Evolutionary conservation across 2,888 invertebrate species (phyloP), one percentile per base, ranked within the genome.

Genomic region (Sarcophaga rosellei): DNA sequence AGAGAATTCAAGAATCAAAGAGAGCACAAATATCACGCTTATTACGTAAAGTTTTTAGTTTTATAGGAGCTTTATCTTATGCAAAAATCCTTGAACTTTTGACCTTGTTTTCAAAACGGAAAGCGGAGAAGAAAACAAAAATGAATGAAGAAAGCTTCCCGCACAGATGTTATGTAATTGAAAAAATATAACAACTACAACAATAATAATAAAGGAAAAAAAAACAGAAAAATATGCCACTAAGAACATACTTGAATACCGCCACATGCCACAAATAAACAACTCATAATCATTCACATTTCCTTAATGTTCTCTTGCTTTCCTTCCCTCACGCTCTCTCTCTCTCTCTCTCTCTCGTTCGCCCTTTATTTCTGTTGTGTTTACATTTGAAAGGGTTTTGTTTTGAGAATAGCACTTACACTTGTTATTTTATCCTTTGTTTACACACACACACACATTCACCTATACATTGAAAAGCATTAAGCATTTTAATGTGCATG

Each of bases 61-160:
- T 87, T 85, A 86, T 86, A 65, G 84, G 75, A 88, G 84, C 86
- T 88, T 84, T 53, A 79, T 78, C 45, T 63, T 79, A 78, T 63
- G 61, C 73, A 82, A 73, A 69, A 84, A 80, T 82, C 88, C 84
- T 84, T 88, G 78, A 86, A 86, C 80, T 61, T 63, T 75, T 86
- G 86, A 84, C 86, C 82, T 88, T 87, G 77, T 82, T 74, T 85
- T 61, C 15, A 45, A 21, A 47, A 74, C 8, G 4, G 11, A n/a
- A 53, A 21, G 17, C 35, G 1, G 0, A 10, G 8, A 35, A 35
- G 11, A 44, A 21, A 21, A 53, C 15, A 44, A 0, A 44, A 80
- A 53, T 35, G 10, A 35, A 35, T 35, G 35, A 35, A 53, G 17
- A 53, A 82, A 87, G 75, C 75, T 86, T 80, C 8, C 20, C 57